Evolutionary conservation across 1,140 invertebrate genomes (phyloP), one percentile per base, ranked within the genome.

Genomic region (Leptopilina clavipes): DNA sequence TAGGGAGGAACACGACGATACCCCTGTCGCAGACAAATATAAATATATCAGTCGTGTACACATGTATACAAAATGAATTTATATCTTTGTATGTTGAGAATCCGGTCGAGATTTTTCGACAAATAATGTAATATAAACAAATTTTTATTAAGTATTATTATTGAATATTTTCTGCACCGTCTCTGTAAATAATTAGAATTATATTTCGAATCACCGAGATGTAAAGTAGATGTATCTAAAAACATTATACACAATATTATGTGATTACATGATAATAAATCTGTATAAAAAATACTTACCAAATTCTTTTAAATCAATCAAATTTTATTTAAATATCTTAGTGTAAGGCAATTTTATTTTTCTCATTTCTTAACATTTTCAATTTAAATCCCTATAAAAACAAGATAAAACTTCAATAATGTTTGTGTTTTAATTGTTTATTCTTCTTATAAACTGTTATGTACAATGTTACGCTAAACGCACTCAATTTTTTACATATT

Each of bases 71-170:
- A 81, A 83, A 82, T 80, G 86, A 88, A 81, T 90, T 90, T 89
- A 82, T 89, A 89, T 89, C 87, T 89, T 89, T 89, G 86, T 89
- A 90, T 88, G 87, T 90, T 89, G 83, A 88, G 82, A 73, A 80
- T 85, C 84, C 77, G 77, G 83, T 83, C 83, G 82, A 79, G 40
- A 70, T 80, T 83, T 80, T 87, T 86, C 81, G 81, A 77, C 81
- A 81, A 78, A 79, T 52, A 52, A 52, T 86, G 85, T 86, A 87
- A 85, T 85, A 87, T 87, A 85, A 76, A 77, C 78, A 76, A 84
- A 82, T 75, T 81, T 87, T 89, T 85, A 89, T 87, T 88, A 86
- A 86, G 81, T 83, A 83, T 88, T 86, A 89, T 87, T 88, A 88
- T 88, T 87, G 86, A 84, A 87, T 89, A 89, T 85, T 88, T 81